A percentile compares a stretch with the other conserved stretches of the same genome.
Conservation (phyloP, 1,140 invertebrate species). For the Drosophila mayri region DNA sequence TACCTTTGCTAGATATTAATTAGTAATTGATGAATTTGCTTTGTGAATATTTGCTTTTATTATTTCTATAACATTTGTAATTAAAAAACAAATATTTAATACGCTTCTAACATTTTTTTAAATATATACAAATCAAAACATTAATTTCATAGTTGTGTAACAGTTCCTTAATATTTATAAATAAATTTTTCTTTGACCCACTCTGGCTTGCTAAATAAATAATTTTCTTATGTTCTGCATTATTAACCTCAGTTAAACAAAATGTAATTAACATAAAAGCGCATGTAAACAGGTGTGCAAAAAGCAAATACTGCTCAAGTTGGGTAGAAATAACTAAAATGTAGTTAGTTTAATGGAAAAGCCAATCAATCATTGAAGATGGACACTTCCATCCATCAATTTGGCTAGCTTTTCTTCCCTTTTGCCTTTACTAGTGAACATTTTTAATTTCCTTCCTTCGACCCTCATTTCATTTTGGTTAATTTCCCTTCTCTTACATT, state of each 20-base stretch:
- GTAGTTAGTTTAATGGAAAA: neutral
- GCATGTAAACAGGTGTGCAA: neutral
- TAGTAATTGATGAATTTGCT: neutral
- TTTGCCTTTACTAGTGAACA: neutral
- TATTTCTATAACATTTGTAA: neutral
- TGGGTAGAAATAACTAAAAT: neutral
- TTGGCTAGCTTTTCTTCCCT: neutral
- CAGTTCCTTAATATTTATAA: neutral
- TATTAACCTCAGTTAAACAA: neutral
- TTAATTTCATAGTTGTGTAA: no score
- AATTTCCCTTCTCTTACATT: conserved; percentile 28
- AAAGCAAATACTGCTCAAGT: neutral
- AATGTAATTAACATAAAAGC: neutral
- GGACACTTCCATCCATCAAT: neutral
- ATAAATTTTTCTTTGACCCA: neutral
- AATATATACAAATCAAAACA: no score
- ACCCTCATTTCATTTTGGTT: conserved; percentile 4
- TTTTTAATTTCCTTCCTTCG: conserved; percentile 8
- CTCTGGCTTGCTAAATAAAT: no score
- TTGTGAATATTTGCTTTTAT: neutral
- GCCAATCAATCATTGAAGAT: neutral
- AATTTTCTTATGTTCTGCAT: neutral
- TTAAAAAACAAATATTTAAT: no score
- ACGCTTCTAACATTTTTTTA: no score
- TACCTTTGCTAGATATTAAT: neutral